Evolutionary conservation across 2,888 invertebrate genomes (phyloP).

Genomic region (Polymixis flavicincta): DNA sequence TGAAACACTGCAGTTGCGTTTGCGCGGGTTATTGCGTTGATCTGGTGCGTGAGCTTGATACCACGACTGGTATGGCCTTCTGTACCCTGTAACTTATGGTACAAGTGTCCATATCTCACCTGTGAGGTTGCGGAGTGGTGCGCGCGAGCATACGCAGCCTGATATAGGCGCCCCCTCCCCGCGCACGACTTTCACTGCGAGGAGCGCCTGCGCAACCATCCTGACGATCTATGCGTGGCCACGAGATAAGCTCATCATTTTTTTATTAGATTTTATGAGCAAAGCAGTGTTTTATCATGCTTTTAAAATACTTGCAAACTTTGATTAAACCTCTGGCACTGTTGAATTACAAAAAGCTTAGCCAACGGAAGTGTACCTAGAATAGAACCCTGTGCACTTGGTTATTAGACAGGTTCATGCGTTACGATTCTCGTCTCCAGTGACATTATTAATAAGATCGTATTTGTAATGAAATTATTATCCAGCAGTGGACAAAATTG

Average conservation of each 20-base stretch:
- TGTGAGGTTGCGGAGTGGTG: conserved; percentile 82
- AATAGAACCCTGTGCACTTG: not conserved
- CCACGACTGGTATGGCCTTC: conserved; percentile 43
- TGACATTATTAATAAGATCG: not conserved
- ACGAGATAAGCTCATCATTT: conserved; percentile 69
- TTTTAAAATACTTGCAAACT: not conserved
- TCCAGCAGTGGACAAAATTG: not conserved
- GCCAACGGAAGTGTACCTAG: not conserved
- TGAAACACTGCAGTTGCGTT: conserved; percentile 15
- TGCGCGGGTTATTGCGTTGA: conserved; percentile 7
- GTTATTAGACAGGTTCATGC: not conserved
- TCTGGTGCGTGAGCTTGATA: conserved; percentile 20
- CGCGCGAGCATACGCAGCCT: conserved; percentile 82
- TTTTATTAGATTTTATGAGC: conserved; percentile 45
- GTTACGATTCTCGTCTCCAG: not conserved
- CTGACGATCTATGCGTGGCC: conserved; percentile 75
- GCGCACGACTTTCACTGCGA: conserved; percentile 81
- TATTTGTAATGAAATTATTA: not conserved
- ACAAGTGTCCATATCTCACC: conserved; percentile 78
- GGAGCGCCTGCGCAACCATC: conserved; percentile 81
- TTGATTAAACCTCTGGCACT: not conserved
- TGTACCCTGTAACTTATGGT: conserved; percentile 49
- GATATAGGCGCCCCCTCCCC: conserved; percentile 82
- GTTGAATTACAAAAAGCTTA: not conserved
- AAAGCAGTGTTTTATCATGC: not conserved